phyloP scores from a whole-genome alignment of 30 jellyfish, hydroid and myxozoan genomes.

The Pelagia noctiluca region DNA sequence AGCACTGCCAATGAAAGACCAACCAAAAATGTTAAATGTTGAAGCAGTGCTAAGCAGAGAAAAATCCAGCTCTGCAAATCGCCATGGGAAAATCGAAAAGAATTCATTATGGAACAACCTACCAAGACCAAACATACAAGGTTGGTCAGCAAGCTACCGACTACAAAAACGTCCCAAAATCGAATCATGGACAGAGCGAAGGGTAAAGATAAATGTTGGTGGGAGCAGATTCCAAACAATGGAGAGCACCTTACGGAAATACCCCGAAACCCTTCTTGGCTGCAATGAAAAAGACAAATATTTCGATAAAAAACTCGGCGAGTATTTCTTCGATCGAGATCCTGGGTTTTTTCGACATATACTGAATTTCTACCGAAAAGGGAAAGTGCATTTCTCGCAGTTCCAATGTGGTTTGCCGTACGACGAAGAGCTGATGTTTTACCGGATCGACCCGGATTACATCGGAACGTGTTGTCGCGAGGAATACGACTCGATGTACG shows the following conservation, averaged over 20 bases:
- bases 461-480: constrained; percentile 80
- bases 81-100: background rate
- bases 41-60: constrained; percentile 53
- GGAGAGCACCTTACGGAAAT: constrained; percentile 79
- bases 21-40: too few species aligned
- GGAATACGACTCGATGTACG: constrained; percentile 59
- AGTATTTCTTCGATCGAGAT: constrained; percentile 82
- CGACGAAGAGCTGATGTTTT: constrained; percentile 76
- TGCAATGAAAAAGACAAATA: constrained; percentile 70
- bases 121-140: background rate
- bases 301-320: constrained; percentile 40
- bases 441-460: constrained; percentile 63
- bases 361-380: constrained; percentile 77
- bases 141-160: background rate
- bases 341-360: constrained; percentile 84
- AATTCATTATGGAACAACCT: background rate
- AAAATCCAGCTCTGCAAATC: background rate
- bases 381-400: constrained; percentile 70
- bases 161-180: background rate
- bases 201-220: constrained; percentile 74
- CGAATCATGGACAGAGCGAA: constrained; percentile 60
- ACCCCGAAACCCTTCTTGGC: constrained; percentile 80
- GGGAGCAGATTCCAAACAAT: constrained; percentile 81
- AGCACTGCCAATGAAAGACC: too few species aligned
- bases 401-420: constrained; percentile 84